Evolutionary conservation across 23 tunicate species (phyloP), one percentile per base, ranked within the genome.

Genomic region (Phallusia fumigata): DNA sequence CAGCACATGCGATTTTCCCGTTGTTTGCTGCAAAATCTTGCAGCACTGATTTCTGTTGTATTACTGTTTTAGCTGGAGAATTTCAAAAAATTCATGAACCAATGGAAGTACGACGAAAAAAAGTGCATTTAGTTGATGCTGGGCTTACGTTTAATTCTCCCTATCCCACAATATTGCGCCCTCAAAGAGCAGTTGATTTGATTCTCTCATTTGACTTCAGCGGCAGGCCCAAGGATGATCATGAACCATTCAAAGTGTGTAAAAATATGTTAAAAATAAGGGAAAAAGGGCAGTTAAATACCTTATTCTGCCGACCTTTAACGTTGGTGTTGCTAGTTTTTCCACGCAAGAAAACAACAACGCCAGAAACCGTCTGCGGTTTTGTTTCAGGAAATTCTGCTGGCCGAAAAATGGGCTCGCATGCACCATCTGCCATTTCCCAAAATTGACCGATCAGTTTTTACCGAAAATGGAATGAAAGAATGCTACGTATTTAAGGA

Each of bases 361-460:
- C n/a, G n/a, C n/a, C n/a, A n/a, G n/a, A n/a, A n/a, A n/a, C n/a
- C n/a, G n/a, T 22, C n/a, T n/a, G n/a, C n/a, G n/a, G n/a, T n/a
- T n/a, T n/a, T n/a, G n/a, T n/a, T n/a, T n/a, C n/a, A 92, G 97
- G 97, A 97, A 86, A 84, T 97, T n/a, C 64, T 86, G 40, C 82
- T 97, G 16, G 99, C 99, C 33, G 97, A 92, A 73, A 97, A 97
- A 86, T 97, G 99, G 99, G 99, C 99, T 1, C 74, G 82, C 31
- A 36, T 92, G 84, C 95, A 97, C 36, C 74, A 89, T 24, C 83
- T 97, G 18, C 87, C 95, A 11, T 97, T 97, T 86, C 99, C 99
- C 11, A 89, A 92, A 79, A 94, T 94, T 31, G 99, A 92, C 76
- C 80, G 86, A 31, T 73, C 76, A 32, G 86, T 92, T 30, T 88